Evolutionary conservation across 2,113 vertebrate species (phyloP), one percentile per base, ranked within the genome.

Genomic region (Nettapus auritus): DNA sequence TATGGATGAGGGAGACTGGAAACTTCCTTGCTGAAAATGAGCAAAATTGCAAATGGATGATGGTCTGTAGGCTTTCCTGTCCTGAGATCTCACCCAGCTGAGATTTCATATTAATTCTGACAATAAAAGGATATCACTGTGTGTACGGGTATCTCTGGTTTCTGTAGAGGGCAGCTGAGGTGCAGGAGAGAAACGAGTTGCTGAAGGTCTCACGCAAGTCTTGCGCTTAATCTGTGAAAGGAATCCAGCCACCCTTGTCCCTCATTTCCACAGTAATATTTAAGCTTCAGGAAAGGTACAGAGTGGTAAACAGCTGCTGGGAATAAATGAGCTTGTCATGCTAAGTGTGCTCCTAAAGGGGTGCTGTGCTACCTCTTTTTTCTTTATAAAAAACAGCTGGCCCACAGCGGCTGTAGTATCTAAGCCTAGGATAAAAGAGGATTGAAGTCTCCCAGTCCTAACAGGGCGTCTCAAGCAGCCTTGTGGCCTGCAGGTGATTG

Each of bases 251-350:
- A 19, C 16, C 13, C 14, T 18, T 29, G 11, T 1, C 3, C 8
- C 1, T 15, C n/a, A 26, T 44, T 86, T 69, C 55, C 22, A 34
- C 28, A 48, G 34, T n/a, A 63, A 18, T 2, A 2, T 55, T 82
- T 53, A 68, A 94, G 28, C 76, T 86, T 69, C 31, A 68, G 80
- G 76, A 93, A 53, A 88, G 87, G n/a, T 70, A 29, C 16, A 55
- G 75, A 82, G 86, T 75, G 48, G 62, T 71, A 88, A 94, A 86
- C 82, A 94, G 82, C 60, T 86, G 76, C 82, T 93, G 93, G 82
- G 82, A 80, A 78, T 89, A 90, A 93, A 96, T 56, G 85, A 90
- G 76, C 28, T 91, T 93, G 80, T 95, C 73, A 31, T 71, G 73
- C 85, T 69, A 76, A 86, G 73, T 69, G 73, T 92, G 38, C 52